Base-by-base conservation (phyloP, 2,113 vertebrate species). In the Halcyon malimbica region DNA sequence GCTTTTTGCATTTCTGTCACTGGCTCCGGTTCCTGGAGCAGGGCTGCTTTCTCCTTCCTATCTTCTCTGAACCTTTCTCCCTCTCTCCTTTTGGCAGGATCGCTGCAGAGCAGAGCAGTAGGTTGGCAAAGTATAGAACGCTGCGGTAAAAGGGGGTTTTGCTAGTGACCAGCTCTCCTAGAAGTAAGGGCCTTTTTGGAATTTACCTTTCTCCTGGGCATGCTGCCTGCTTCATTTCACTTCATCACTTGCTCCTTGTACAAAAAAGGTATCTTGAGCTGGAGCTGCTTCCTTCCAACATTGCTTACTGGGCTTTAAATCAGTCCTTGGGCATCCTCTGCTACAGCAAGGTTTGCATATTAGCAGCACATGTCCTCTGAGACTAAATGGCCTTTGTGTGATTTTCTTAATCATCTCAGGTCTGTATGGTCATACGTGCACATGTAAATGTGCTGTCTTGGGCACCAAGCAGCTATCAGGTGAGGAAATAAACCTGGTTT, bases 121-220 rank as follows among this genome's bases (percentile, higher is more conserved):
- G 99, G 98, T 99, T 99, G 99, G 99, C 99, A 99, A 99, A 99
- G 98, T 99, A 99, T 99, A 99, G 99, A 98, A 99, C 99, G 56
- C 99, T 99, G 97, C 99, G 99, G 98, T 99, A 99, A 98, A 98
- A 98, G 97, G 92, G 98, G 96, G 91, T 93, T 97, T 97, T 98
- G 97, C 97, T 97, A 98, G 94, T 97, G 98, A 97, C 98, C 98
- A 87, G 96, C 96, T 98, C 98, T 90, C 95, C 97, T 98, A 98
- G 97, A 98, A 99, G 98, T 99, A 99, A 99, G 99, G 97, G 98
- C 94, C 95, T 95, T 95, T 91, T 94, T 97, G 97, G 94, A 93
- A 95, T 95, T 95, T 97, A 94, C 95, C 92, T 87, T 90, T 91
- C 50, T 51, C 86, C 88, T 84, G 57, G 97, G 96, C 97, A 96